Base-by-base conservation (phyloP, 2,888 invertebrate species). In the Drosophila monieri region DNA sequence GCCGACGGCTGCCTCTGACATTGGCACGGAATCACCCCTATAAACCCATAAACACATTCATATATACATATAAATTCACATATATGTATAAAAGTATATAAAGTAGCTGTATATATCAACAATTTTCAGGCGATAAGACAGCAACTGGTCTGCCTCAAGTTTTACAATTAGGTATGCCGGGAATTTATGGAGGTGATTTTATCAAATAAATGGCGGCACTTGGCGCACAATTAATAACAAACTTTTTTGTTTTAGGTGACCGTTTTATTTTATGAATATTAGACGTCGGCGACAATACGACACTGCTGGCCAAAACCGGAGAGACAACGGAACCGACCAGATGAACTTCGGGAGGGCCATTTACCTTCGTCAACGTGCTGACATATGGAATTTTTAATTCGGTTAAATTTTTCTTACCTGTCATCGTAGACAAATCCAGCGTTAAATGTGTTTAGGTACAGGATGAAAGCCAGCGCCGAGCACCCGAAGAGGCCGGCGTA, bases 401-500 rank as follows among this genome's bases (percentile, higher is more conserved):
- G 72, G 52, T 64, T 49, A 73, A 73, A 79, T 77, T 83, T 81
- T 70, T 75, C 94, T 94, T 93, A 98, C 98, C 97, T 96, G 94
- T 98, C 98, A 93, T 98, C 98, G 92, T 98, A 98, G 90, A 98
- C 98, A 93, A 98, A 98, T 88, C 97, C 97, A 73, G 97, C 97
- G 88, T 96, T 95, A 88, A 98, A 92, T 65, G 97, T 97, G 93
- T 97, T 97, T 92, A 96, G 95, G 92, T 97, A 98, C 74, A 98
- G 94, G 80, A 96, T 93, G 90, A 96, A 95, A 76, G 97, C 96
- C 89, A 96, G 93, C 91, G 94, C 92, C 91, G 95, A 94, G 93
- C 95, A 95, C 90, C 94, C 94, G 35, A 48, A 77, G 91, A 95
- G 93, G 91, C 95, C 95, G 92, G 95, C 94, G 93, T 94, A 94